These are phyloP conservation scores for Chloroceryle amazona DNA, from an alignment of 2,797 vertebrate species.

Conservation along the genomic window DNA sequence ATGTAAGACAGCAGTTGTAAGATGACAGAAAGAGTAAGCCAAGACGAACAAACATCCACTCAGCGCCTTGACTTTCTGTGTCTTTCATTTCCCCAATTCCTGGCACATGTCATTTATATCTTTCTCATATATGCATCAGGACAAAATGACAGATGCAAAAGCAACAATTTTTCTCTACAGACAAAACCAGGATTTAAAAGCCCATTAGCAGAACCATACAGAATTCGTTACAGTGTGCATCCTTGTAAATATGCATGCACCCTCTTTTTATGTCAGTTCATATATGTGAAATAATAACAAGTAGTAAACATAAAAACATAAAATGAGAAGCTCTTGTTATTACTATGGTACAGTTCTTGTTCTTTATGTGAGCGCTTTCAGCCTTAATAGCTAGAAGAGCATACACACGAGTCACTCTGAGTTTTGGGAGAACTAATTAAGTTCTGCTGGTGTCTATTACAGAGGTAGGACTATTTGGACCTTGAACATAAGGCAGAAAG, in stretches of 20 bases:
- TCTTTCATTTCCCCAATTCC: not conserved
- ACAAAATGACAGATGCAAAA: not conserved
- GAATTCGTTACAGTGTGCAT: not conserved
- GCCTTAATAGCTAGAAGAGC: conserved; percentile 15
- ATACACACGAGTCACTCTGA: not conserved
- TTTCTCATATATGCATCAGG: not conserved
- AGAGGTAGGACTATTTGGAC: conserved; percentile 9
- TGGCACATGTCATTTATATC: not conserved
- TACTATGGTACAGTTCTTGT: not conserved
- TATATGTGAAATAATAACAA: not conserved
- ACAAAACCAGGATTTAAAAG: not conserved
- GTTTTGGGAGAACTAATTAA: conserved; percentile 25
- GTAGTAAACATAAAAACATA: conserved; percentile 31
- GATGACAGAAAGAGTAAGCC: not conserved
- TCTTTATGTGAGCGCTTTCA: conserved; percentile 56
- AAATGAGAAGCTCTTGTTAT: not conserved
- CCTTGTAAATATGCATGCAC: conserved; percentile 3
- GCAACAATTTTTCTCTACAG: not conserved
- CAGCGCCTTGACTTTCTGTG: not conserved
- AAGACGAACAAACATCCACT: not conserved
- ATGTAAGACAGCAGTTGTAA: not conserved
- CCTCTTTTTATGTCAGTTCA: not conserved
- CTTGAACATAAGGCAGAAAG: conserved; percentile 17
- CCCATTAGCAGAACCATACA: not conserved
- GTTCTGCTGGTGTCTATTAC: conserved; percentile 27